Evolutionary conservation across 37 sponge, comb jelly and placozoan genomes (phyloP).

Genomic region (Halichondria panicea): DNA sequence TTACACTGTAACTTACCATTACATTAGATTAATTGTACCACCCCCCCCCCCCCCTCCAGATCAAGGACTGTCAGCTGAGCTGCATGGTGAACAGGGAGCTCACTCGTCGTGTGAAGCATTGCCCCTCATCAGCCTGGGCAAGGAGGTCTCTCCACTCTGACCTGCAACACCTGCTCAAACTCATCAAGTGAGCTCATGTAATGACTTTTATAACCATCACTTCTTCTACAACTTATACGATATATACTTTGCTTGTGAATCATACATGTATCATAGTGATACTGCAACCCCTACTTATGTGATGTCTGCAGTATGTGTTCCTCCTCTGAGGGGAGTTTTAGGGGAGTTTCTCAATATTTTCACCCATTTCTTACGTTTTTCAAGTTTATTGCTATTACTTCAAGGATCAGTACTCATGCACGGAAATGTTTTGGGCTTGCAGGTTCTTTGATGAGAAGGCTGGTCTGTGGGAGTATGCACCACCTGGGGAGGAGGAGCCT

Average conservation of each 20-base stretch:
- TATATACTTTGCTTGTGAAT: too few species aligned
- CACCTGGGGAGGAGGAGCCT: slow-evolving; percentile 7
- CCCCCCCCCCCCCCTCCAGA: slow-evolving; percentile 34
- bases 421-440: neutral
- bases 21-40: too few species aligned
- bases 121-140: slow-evolving; percentile 27
- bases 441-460: slow-evolving; percentile 62
- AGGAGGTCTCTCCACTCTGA: slow-evolving; percentile 65
- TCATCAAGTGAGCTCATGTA: slow-evolving; percentile 26
- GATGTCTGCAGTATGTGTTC: too few species aligned
- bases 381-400: too few species aligned
- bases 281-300: too few species aligned
- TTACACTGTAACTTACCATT: too few species aligned
- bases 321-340: too few species aligned
- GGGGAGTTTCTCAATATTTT: too few species aligned
- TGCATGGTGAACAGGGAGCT: slow-evolving; percentile 88
- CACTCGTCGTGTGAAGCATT: slow-evolving; percentile 73
- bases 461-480: slow-evolving; percentile 64
- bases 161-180: slow-evolving; percentile 41
- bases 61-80: slow-evolving; percentile 63
- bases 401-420: neutral
- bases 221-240: too few species aligned
- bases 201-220: too few species aligned
- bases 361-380: too few species aligned
- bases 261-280: too few species aligned